Evolutionary conservation across 2,797 vertebrate species (phyloP), one percentile per base, ranked within the genome.

Genomic region (Oreonectes daqikongensis): DNA sequence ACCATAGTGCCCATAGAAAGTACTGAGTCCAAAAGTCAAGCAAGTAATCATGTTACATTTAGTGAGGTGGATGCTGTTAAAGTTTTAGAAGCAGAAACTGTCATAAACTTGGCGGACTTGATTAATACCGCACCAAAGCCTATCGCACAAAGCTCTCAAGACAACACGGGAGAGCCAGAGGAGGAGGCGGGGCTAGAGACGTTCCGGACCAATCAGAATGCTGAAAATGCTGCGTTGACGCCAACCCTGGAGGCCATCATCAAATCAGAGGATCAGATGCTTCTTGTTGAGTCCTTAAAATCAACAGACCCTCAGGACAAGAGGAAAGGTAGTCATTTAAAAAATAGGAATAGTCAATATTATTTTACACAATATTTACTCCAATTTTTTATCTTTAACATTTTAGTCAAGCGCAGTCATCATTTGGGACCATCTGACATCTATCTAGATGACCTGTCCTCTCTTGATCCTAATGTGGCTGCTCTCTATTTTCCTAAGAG

Each of bases 401-500:
- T n/a, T n/a, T n/a, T 81, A 94, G 93, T 86, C 50, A 93, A 94
- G 87, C 92, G 91, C 81, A 95, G 89, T 75, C 89, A 91, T 80
- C 93, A 92, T 78, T 85, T 95, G 67, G 92, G 91, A 61, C 92
- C 93, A 17, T 87, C 92, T 26, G 94, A 90, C 22, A 91, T 97
- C 90, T 95, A 95, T 81, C 83, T 96, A 70, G 95, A 97, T n/a
- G 96, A 96, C 42, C 84, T 95, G 55, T 88, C 92, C 1, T 90
- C 79, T 9, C 88, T 93, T 55, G 89, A 94, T 22, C 93, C 95
- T 10, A 89, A 94, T 53, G 88, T 93, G 2, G 92, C 93, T 42
- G 92, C 94, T 3, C 92, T 95, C 20, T 95, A 93, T 90, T 95
- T 98, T 80, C 93, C 94, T 0, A 92, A 92, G 80, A 96, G 94